Base-by-base conservation (phyloP, 2,888 invertebrate genomes). In the Lissonota sp. region DNA sequence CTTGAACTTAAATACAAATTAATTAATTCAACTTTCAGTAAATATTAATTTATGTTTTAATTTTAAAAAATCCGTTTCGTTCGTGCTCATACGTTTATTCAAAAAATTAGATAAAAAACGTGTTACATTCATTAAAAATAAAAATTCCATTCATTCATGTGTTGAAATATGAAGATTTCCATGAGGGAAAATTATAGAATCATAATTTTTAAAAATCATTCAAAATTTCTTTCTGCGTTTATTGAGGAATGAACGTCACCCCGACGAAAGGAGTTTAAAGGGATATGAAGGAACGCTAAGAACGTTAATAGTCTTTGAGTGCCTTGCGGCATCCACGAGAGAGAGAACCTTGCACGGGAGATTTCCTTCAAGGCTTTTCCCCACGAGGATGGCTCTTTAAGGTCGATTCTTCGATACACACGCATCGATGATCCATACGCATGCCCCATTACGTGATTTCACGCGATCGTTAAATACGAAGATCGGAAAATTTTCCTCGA, bases 361-460 rank as follows among this genome's bases (percentile, higher is more conserved):
- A 64, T 72, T 71, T 66, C 16, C 66, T 58, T 40, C 71, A 53
- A 71, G 51, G 71, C 37, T 66, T 53, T 66, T 58, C 44, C 60
- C 40, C 42, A n/a, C 12, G 60, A 39, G 16, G 7, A 49, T 58
- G 37, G 10, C 57, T 46, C 53, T 69, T 64, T 64, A 77, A 77
- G 64, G 63, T 12, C n/a, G 53, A 53, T 53, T n/a, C 53, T 5
- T n/a, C 46, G n/a, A 26, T 44, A 44, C 16, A 12, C 40, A 14
- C 40, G 16, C 67, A 16, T 42, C 70, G 70, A 46, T 67, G 58
- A 7, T 10, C 49, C 49, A 26, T 26, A 26, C 26, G 26, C 26
- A 26, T 26, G 49, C n/a, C 5, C 16, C 49, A n/a, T 37, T 10
- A 49, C 16, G 67, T 67, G 53, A 64, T 64, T 71, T 77, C 64